Percentiles rank a stretch among this genome's conserved stretches.
phyloP scores from a whole-genome alignment of 2,113 vertebrate genomes.

The Thomomys bottae region DNA sequence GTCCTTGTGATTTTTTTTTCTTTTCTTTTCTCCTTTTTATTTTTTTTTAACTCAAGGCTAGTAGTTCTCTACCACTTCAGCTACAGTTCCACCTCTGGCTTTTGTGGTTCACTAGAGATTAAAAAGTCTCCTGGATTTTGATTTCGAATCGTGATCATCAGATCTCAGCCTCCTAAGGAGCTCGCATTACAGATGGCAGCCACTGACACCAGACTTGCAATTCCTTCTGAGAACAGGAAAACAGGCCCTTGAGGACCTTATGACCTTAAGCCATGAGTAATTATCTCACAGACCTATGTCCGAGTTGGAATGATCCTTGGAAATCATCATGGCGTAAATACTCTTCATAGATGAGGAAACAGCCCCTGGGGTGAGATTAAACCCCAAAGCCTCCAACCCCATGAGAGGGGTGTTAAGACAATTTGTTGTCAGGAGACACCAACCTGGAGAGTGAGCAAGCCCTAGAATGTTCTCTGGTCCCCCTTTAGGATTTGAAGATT shows the following conservation, averaged over 20 bases:
- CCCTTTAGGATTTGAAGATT: neutral
- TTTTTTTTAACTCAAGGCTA: too few relatives aligned
- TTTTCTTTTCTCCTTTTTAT: too few relatives aligned
- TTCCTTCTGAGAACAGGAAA: neutral
- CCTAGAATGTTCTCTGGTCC: neutral
- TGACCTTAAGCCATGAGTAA: neutral
- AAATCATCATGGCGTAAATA: neutral
- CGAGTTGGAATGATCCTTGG: neutral
- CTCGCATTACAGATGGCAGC: too few relatives aligned
- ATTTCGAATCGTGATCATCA: too few relatives aligned
- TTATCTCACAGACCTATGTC: neutral
- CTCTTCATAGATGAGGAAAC: neutral
- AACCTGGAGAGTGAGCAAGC: neutral
- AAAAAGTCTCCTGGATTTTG: too few relatives aligned
- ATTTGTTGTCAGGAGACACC: accelerated
- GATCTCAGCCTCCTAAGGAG: too few relatives aligned
- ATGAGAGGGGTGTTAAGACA: accelerated
- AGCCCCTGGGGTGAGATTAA: neutral
- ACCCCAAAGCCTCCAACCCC: accelerated
- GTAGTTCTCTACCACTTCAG: too few relatives aligned
- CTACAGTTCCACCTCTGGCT: too few relatives aligned
- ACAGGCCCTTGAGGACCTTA: neutral
- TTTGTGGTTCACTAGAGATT: too few relatives aligned
- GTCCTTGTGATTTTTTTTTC: too few relatives aligned
- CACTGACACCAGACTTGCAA: too few relatives aligned